Evolutionary conservation across 2,797 vertebrate species (phyloP).

Genomic region (Xyrichtys novacula): DNA sequence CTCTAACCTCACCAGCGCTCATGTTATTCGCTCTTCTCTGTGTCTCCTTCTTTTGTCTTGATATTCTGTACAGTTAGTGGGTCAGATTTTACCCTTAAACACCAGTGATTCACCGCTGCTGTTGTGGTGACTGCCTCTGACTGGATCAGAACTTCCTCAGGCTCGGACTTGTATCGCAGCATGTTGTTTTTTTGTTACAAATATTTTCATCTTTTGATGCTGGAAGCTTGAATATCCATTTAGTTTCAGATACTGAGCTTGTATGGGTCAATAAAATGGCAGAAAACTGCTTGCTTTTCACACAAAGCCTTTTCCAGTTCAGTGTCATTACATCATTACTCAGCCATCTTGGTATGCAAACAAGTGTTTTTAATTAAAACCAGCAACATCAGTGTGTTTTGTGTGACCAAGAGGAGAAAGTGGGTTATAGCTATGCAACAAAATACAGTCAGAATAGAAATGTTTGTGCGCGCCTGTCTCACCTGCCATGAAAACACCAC

Average conservation of each 20-base stretch:
- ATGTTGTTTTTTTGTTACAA: slow-evolving; percentile 11
- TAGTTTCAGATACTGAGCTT: too few relatives aligned
- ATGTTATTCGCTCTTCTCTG: background rate
- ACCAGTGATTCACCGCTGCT: slow-evolving; percentile 26
- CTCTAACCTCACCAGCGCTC: background rate
- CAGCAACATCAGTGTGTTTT: slow-evolving; percentile 27
- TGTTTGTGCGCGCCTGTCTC: background rate
- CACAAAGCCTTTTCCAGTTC: slow-evolving; percentile 51
- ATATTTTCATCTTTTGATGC: background rate
- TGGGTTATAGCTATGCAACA: slow-evolving; percentile 3
- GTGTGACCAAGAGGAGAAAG: slow-evolving; percentile 17
- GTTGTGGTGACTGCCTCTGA: slow-evolving; percentile 30
- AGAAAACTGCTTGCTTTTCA: slow-evolving; percentile 30
- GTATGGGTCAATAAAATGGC: background rate
- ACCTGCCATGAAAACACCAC: background rate
- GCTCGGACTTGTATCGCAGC: slow-evolving; percentile 7
- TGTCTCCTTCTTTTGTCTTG: background rate
- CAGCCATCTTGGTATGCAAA: slow-evolving; percentile 78
- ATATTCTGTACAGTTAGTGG: background rate
- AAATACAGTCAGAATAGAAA: background rate
- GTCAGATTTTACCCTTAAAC: background rate
- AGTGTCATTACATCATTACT: slow-evolving; percentile 79
- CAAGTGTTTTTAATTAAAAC: slow-evolving; percentile 70
- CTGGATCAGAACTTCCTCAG: slow-evolving; percentile 58
- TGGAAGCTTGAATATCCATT: background rate